Conservation (phyloP, 2,888 invertebrate species). For the Rotaria socialis region DNA sequence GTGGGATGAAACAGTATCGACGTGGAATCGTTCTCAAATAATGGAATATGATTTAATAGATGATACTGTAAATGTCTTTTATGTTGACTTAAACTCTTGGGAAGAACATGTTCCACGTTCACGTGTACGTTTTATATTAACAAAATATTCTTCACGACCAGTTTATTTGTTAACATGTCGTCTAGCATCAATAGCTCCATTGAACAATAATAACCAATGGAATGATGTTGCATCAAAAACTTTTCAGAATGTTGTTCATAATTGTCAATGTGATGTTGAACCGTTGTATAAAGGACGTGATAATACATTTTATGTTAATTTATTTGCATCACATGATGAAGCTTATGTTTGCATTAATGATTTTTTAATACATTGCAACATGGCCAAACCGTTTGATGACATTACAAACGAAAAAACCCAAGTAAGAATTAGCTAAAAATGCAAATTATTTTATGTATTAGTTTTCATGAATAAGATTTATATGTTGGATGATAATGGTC, state of each 20-base stretch:
- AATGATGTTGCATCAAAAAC: constrained; percentile 13
- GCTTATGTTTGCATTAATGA: constrained; percentile 17
- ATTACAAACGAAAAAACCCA: background rate
- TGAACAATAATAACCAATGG: background rate
- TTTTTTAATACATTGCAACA: constrained; percentile 19
- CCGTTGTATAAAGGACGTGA: background rate
- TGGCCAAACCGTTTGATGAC: constrained; percentile 11
- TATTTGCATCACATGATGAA: constrained; percentile 20
- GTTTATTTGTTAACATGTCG: constrained; percentile 27
- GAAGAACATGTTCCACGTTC: constrained; percentile 18
- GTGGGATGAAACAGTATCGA: background rate
- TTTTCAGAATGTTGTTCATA: constrained; percentile 18
- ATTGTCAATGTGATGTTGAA: constrained; percentile 24
- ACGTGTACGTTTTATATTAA: constrained; percentile 24
- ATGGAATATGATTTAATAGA: background rate
- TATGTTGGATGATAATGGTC: background rate
- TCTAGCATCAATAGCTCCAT: background rate
- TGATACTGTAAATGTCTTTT: background rate
- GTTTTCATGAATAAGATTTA: background rate
- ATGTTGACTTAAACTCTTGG: background rate
- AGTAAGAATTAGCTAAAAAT: background rate
- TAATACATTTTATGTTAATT: constrained; percentile 25
- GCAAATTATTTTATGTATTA: background rate
- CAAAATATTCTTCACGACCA: background rate
- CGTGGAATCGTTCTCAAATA: constrained; percentile 34